Conservation (phyloP, 2,888 invertebrate genomes). For the Eremobia ochroleuca region DNA sequence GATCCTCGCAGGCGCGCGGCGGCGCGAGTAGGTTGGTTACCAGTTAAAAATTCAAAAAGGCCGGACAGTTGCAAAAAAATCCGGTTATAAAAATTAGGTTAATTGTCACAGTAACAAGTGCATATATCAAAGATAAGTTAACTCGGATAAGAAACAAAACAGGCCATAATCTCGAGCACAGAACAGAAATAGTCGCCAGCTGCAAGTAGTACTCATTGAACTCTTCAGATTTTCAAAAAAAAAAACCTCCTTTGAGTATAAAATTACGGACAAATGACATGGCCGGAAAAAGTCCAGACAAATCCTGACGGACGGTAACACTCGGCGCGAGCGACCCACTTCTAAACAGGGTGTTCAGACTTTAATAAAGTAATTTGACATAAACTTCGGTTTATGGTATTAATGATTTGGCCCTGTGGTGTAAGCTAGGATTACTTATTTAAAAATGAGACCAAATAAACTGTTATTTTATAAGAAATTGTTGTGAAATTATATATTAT, state of each 20-base stretch:
- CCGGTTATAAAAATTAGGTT: background rate
- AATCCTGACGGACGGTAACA: background rate
- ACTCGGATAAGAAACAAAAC: background rate
- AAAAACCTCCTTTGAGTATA: background rate
- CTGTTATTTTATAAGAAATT: background rate
- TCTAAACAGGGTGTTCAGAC: slow-evolving; percentile 59
- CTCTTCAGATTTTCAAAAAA: background rate
- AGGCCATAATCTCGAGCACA: background rate
- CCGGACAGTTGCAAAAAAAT: background rate
- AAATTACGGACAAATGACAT: background rate
- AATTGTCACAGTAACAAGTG: background rate
- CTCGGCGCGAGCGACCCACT: slow-evolving; percentile 34
- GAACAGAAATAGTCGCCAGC: background rate
- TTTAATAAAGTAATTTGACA: slow-evolving; percentile 49
- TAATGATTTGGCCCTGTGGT: slow-evolving; percentile 21
- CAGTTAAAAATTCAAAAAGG: background rate
- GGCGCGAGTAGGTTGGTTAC: slow-evolving; percentile 32
- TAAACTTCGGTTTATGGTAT: slow-evolving; percentile 24
- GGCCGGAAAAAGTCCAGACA: background rate
- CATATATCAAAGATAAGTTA: background rate
- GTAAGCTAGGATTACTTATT: background rate
- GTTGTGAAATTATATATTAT: background rate
- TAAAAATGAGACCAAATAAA: background rate
- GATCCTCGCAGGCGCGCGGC: slow-evolving; percentile 52
- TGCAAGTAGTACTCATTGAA: background rate